Evolutionary conservation across 2,797 vertebrate genomes (phyloP), one percentile per base, ranked within the genome.

Genomic region (Sparidentex hasta): DNA sequence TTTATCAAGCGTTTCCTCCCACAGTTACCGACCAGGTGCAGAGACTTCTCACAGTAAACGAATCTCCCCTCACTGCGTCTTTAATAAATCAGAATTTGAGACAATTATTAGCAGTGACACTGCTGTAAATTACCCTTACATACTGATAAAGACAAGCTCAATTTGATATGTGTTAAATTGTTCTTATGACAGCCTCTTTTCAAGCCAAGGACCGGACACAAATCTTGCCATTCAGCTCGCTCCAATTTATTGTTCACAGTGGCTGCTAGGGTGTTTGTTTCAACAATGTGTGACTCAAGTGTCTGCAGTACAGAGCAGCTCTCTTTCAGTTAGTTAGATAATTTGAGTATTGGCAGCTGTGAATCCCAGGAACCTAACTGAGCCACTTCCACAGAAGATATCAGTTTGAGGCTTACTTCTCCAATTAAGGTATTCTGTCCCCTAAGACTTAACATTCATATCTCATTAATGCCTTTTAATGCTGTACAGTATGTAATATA

Each of bases 161-260:
- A 46, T 62, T 56, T 74, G 29, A 71, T 47, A 78, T 44, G 44
- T 72, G 70, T 65, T 71, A 21, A 71, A 74, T 62, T 51, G 50
- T 59, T 70, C 48, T 70, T 27, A 25, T 65, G 59, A 69, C 44
- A 50, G 57, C 55, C 23, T 78, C 29, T 47, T 66, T 65, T 75
- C 62, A 29, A 71, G 55, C 50, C 70, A 74, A 82, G 43, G 4
- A 65, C 55, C 65, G 55, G 71, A 61, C 55, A 61, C 71, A 74
- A 66, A 71, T 68, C 44, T 33, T 72, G 43, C 44, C 68, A 73
- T 77, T 82, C 65, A 70, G 6, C 14, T 23, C 21, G 65, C 18
- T 77, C 70, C 64, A 73, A 64, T 52, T 54, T 41, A 68, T 76
- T 55, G 72, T 72, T 58, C 44, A 61, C 38, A 17, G 27, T 59